A percentile compares a stretch with the other conserved stretches of the same genome.
phyloP scores from a whole-genome alignment of 2,113 vertebrate genomes.

The Psephotus haematonotus region DNA sequence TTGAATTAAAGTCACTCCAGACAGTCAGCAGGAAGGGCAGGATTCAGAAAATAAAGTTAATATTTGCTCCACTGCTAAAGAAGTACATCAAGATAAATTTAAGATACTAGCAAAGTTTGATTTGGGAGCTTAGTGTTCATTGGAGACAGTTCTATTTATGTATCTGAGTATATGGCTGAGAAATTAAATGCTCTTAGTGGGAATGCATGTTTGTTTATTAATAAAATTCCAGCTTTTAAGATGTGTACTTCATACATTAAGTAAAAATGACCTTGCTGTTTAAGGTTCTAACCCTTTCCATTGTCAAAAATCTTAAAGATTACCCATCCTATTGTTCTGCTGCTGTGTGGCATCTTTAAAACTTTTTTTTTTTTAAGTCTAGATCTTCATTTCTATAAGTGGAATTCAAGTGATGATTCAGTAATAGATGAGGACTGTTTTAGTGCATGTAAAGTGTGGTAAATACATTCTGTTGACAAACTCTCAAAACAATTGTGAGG shows the following conservation, averaged over 20 bases:
- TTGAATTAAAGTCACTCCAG: neutral
- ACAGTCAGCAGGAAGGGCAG: neutral
- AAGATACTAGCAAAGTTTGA: neutral
- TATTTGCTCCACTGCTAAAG: neutral
- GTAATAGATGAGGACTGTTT: neutral
- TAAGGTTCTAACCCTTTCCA: neutral
- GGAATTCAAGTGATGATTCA: neutral
- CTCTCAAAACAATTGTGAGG: neutral
- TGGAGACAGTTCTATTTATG: neutral
- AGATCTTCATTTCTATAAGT: neutral
- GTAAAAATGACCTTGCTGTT: neutral
- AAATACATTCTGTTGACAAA: neutral
- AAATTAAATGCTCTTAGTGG: neutral
- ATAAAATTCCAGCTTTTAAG: neutral
- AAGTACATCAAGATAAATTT: neutral
- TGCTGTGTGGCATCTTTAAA: neutral
- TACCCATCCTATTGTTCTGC: neutral
- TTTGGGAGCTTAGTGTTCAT: neutral
- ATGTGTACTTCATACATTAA: rapidly evolving
- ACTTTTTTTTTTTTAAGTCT: neutral
- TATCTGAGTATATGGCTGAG: neutral
- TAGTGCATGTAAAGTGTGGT: neutral
- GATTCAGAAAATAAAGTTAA: constrained; percentile 1
- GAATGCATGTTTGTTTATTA: neutral
- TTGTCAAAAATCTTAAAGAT: neutral